These are phyloP conservation scores for Parasteatoda lunata DNA, from an alignment of 2,888 invertebrate genomes.

Conservation along the genomic window DNA sequence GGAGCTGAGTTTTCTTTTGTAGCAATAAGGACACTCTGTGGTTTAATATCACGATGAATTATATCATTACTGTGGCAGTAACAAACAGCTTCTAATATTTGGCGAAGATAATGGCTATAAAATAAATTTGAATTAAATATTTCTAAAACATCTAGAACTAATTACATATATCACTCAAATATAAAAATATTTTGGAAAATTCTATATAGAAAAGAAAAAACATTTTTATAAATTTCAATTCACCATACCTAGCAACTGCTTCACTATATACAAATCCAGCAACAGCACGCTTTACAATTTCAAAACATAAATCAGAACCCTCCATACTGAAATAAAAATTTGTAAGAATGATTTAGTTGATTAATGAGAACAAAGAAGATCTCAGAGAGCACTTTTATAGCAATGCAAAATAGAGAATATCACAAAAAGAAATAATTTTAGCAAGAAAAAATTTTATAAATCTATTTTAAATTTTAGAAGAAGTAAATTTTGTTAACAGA, in stretches of 20 bases:
- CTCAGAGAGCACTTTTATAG: background rate
- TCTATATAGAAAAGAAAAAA: background rate
- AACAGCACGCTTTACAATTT: slow-evolving; percentile 95
- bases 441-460: background rate
- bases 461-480: background rate
- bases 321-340: slow-evolving; percentile 85
- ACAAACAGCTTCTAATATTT: slow-evolving; percentile 95
- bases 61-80: slow-evolving; percentile 99
- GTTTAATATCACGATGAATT: slow-evolving; percentile 97
- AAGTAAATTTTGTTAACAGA: background rate
- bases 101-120: slow-evolving; percentile 96
- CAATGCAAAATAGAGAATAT: no score
- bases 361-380: slow-evolving; percentile 73
- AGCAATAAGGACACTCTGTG: slow-evolving; percentile 97
- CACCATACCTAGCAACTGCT: slow-evolving; percentile 93
- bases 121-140: background rate
- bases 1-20: slow-evolving; percentile 98
- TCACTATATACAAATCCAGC: slow-evolving; percentile 99
- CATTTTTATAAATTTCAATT: background rate
- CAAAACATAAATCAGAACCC: slow-evolving; percentile 98
- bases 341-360: no score
- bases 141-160: background rate
- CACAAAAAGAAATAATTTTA: slow-evolving; percentile 16
- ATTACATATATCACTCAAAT: background rate
- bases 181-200: background rate